These are phyloP conservation scores for Torymus aiolomorphi DNA, from an alignment of 2,888 invertebrate genomes.

Conservation along the genomic window DNA sequence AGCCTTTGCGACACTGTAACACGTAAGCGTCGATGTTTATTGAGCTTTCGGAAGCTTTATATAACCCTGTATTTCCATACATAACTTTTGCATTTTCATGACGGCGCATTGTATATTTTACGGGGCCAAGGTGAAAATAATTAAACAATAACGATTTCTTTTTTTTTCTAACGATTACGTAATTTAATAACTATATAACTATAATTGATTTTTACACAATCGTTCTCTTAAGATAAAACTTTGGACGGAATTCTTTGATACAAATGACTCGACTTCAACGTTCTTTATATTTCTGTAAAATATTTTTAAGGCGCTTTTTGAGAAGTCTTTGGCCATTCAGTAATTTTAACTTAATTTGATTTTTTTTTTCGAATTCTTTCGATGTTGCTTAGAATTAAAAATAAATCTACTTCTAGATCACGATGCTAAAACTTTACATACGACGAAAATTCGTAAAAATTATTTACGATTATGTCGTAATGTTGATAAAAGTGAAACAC, in stretches of 20 bases:
- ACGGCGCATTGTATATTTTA: no score
- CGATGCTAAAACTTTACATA: no score
- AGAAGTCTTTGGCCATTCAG: constrained; percentile 31
- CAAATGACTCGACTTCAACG: constrained; percentile 14
- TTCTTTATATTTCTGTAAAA: background rate
- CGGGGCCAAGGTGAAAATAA: background rate
- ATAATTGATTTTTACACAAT: constrained; percentile 9
- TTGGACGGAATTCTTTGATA: constrained; percentile 32
- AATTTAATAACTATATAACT: constrained; percentile 12
- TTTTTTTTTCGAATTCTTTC: background rate
- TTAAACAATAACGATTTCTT: background rate
- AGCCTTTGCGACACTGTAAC: no score
- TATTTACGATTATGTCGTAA: no score
- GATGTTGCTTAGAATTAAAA: no score
- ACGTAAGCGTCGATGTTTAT: no score
- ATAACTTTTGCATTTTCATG: no score
- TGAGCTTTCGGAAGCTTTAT: no score
- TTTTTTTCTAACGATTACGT: no score
- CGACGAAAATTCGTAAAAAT: no score
- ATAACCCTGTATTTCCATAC: no score
- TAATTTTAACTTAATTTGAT: background rate
- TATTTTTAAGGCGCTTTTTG: background rate
- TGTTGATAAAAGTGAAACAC: constrained; percentile 20
- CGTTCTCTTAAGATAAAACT: background rate
- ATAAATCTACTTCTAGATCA: no score